phyloP scores from a whole-genome alignment of 2,888 invertebrate species.

The Choristoneura rosaceana region DNA sequence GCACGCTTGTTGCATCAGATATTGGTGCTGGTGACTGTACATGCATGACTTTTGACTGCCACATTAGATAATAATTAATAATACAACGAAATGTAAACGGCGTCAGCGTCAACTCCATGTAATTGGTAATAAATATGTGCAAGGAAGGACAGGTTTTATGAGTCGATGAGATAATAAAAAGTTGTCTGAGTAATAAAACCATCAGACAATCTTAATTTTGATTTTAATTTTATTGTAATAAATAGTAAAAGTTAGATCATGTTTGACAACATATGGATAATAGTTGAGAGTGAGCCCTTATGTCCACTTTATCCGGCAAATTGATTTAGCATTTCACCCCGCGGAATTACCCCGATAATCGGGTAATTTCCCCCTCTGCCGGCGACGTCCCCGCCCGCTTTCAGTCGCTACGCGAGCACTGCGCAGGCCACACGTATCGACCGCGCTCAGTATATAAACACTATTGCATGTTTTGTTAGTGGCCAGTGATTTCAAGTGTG shows the following conservation, averaged over 20 bases:
- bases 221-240: not conserved
- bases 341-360: slow-evolving; percentile 55
- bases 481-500: slow-evolving; percentile 30
- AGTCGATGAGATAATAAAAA: not conserved
- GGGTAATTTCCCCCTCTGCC: slow-evolving; percentile 62
- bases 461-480: slow-evolving; percentile 41
- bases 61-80: not conserved
- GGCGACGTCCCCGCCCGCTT: slow-evolving; percentile 58
- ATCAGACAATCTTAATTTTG: not conserved
- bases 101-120: not conserved
- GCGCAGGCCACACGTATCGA: slow-evolving; percentile 54
- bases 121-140: not conserved
- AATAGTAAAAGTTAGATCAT: not conserved
- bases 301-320: not conserved
- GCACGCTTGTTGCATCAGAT: too few relatives aligned
- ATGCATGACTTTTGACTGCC: too few relatives aligned
- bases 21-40: too few relatives aligned
- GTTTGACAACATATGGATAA: not conserved
- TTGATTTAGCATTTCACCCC: slow-evolving; percentile 14
- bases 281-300: not conserved
- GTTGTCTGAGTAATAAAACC: not conserved
- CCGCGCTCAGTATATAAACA: slow-evolving; percentile 52
- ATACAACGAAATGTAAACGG: not conserved
- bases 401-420: slow-evolving; percentile 62
- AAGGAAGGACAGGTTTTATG: not conserved